Conservation (phyloP, 2,888 invertebrate genomes). For the Vanessa cardui region DNA sequence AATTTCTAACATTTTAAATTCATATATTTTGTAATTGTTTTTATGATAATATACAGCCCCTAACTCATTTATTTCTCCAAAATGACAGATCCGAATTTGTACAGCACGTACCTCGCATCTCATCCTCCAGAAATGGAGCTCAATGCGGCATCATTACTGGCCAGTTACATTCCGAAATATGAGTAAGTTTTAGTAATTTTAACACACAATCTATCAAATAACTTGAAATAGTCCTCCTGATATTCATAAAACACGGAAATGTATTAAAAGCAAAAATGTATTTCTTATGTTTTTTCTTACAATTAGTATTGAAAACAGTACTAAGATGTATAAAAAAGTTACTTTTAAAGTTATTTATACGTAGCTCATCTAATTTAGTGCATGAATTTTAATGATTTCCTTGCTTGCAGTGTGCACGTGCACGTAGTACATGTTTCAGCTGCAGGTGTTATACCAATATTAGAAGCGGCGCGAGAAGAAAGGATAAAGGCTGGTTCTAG, state of each 20-base stretch:
- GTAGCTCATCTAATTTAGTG: too few relatives aligned
- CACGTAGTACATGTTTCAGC: constrained; percentile 88
- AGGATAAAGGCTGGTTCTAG: constrained; percentile 77
- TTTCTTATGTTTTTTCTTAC: too few relatives aligned
- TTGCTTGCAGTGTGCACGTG: constrained; percentile 78
- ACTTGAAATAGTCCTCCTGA: too few relatives aligned
- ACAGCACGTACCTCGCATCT: constrained; percentile 84
- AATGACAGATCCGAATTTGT: constrained; percentile 78
- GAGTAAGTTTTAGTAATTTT: constrained; percentile 40
- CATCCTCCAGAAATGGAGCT: constrained; percentile 87
- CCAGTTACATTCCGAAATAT: constrained; percentile 43
- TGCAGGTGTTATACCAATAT: constrained; percentile 81
- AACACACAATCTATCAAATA: too few relatives aligned
- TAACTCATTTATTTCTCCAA: background rate
- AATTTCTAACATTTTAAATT: too few relatives aligned
- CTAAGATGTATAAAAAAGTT: background rate
- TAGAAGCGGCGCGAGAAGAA: constrained; percentile 75
- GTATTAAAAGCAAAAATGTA: too few relatives aligned
- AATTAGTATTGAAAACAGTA: too few relatives aligned
- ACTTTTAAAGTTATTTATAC: too few relatives aligned
- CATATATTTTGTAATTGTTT: background rate
- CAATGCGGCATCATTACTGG: constrained; percentile 78
- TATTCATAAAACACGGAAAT: too few relatives aligned
- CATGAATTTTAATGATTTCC: background rate
- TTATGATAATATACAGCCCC: background rate